Conservation (phyloP, 2,113 vertebrate genomes). For the Stomatorhinus ivindoensis region DNA sequence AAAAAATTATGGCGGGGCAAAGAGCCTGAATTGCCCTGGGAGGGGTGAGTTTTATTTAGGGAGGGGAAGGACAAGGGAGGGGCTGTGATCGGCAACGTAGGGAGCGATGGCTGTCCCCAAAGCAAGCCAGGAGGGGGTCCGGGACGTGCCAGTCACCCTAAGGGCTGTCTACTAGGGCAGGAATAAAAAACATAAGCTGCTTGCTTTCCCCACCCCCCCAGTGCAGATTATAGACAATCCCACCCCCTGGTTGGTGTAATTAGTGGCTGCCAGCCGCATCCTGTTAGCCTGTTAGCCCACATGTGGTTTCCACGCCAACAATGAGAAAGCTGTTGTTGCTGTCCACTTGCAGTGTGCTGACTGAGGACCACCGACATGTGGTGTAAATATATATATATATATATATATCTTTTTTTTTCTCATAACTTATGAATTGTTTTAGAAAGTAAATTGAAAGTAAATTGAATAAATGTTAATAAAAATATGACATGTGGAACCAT, state of each 20-base stretch:
- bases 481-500: background rate
- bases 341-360: background rate
- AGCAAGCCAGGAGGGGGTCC: background rate
- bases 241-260: background rate
- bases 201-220: background rate
- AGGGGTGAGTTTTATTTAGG: background rate
- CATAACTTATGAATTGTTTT: background rate
- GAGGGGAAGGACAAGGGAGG: background rate
- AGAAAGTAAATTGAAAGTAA: background rate
- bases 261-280: background rate
- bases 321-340: background rate
- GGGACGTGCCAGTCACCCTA: background rate
- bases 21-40: background rate
- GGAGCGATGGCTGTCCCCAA: background rate
- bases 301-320: background rate
- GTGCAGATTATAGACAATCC: background rate
- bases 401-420: background rate
- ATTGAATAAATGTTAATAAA: background rate
- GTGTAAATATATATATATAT: background rate
- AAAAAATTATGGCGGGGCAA: background rate
- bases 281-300: background rate
- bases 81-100: background rate
- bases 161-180: background rate
- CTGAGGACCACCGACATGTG: background rate
- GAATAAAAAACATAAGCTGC: background rate